Base-by-base conservation (phyloP, 2,888 invertebrate genomes). In the Epinotia nisella region DNA sequence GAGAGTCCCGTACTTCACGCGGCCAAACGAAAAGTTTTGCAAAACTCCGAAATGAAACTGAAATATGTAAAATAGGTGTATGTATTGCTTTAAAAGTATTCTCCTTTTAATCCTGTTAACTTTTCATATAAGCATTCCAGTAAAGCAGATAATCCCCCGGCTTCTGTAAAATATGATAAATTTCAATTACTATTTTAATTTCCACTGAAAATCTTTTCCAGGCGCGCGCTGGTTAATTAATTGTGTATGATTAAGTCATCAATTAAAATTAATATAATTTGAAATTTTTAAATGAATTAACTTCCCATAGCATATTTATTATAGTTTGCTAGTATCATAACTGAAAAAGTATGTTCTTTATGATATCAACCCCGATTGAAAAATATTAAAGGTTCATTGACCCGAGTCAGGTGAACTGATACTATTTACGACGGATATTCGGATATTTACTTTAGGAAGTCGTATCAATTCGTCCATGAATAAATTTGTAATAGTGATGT, bases 11-110 rank as follows among this genome's bases (percentile, higher is more conserved):
- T 68, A 67, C 56, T 62, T 72, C 56, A 56, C 55, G 71, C 70
- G 29, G 55, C 56, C 60, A 72, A 68, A 72, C 49, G 72, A 68
- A 68, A 73, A 73, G 61, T 72, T 73, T 68, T 11, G 58, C 51
- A 19, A 39, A 73, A 68, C 58, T 73, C 68, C 15, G 58, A 73
- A 68, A 73, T 73, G 17, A 68, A 73, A 68, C 68, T 64, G 68
- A 73, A 68, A 68, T 68, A 68, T 68, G 62, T 64, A 67, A 58
- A 73, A 68, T 68, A 73, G 72, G 68, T 73, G 62, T 68, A 62
- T 73, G 62, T 68, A 62, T 67, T 67, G 56, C 72, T 56, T 68
- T 51, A 58, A 68, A 68, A 68, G 56, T 62, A 72, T 72, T 72
- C 15, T 56, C 61, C 21, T 49, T 60, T 68, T 56, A 71, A 72